Evolutionary conservation across 2,797 vertebrate genomes (phyloP).

Genomic region (Epinephelus awoara): DNA sequence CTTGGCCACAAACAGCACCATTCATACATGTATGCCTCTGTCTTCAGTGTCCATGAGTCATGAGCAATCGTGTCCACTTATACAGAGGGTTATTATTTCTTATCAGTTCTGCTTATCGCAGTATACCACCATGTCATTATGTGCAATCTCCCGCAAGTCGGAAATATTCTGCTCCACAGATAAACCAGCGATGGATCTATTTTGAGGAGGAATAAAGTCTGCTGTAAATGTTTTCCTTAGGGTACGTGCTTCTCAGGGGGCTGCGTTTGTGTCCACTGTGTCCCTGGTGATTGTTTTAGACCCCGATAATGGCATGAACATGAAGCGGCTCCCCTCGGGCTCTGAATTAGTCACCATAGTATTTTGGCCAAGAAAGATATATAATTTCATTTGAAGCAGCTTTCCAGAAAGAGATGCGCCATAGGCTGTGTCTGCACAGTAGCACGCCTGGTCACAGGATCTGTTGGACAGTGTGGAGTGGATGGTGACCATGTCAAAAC

Average conservation of each 20-base stretch:
- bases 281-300: conserved; percentile 32
- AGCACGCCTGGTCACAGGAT: neutral
- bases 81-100: neutral
- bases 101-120: neutral
- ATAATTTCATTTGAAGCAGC: conserved; percentile 52
- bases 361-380: conserved; percentile 34
- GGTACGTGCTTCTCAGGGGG: neutral
- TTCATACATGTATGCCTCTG: neutral
- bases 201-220: neutral
- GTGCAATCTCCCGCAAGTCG: neutral
- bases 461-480: neutral
- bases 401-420: conserved; percentile 23
- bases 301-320: conserved; percentile 18
- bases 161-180: neutral
- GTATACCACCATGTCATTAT: neutral
- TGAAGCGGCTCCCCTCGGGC: conserved; percentile 10
- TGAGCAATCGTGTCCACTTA: neutral
- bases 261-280: neutral
- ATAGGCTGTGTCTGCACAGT: conserved; percentile 23
- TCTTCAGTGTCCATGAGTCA: neutral
- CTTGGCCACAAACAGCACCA: neutral
- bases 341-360: conserved; percentile 36
- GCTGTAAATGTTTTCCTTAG: neutral
- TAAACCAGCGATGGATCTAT: neutral
- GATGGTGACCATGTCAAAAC: neutral